These are phyloP conservation scores for Tenthredo scrophulariae DNA, from an alignment of 2,888 invertebrate species.

Conservation along the genomic window DNA sequence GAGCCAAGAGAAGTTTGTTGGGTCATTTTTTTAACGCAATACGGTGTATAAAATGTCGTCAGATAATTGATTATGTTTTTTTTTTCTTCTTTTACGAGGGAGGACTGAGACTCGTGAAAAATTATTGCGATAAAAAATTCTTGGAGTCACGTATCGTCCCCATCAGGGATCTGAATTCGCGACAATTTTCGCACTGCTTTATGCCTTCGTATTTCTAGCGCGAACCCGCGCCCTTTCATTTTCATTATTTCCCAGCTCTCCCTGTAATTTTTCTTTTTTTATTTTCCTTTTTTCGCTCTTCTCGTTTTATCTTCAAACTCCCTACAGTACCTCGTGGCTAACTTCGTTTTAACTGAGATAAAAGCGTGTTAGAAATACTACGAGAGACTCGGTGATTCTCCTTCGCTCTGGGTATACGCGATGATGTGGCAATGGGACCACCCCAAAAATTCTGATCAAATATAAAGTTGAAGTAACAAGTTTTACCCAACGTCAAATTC, in stretches of 20 bases:
- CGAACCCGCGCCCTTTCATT: neutral
- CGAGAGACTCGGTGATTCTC: neutral
- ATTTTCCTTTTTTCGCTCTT: neutral
- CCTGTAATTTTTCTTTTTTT: neutral
- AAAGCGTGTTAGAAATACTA: conserved; percentile 18
- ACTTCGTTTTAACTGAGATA: conserved; percentile 36
- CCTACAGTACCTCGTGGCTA: neutral
- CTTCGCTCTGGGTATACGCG: neutral
- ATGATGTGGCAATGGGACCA: neutral
- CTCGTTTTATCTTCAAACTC: neutral
- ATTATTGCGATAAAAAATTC: neutral
- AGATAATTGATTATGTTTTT: neutral
- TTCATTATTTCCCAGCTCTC: neutral
- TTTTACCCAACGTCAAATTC: conserved; percentile 36
- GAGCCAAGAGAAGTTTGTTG: neutral
- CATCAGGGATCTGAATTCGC: neutral
- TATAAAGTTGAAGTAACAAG: conserved; percentile 42
- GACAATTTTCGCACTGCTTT: neutral
- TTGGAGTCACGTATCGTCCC: neutral
- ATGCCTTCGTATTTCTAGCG: neutral
- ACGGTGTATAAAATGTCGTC: neutral
- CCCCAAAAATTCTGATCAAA: conserved; percentile 19
- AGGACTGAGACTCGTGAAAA: neutral
- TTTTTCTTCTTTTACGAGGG: neutral
- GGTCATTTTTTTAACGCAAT: neutral